Evolutionary conservation across 2,888 invertebrate genomes (phyloP), one percentile per base, ranked within the genome.

Genomic region (Stenotaenia linearis): DNA sequence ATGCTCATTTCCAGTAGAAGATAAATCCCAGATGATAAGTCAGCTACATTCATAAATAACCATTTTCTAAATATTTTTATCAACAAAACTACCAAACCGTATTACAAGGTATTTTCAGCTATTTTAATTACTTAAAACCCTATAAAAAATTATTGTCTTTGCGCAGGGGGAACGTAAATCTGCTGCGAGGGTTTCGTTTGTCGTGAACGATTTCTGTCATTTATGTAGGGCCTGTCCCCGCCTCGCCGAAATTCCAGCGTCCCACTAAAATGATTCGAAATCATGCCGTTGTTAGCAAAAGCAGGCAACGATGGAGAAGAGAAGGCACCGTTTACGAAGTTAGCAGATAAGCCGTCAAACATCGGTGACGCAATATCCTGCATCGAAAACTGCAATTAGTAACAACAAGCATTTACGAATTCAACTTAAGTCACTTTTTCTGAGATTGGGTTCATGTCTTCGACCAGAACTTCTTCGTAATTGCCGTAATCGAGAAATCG

Each of bases 401-500:
- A 28, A 74, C 12, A n/a, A n/a, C 18, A 30, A n/a, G 12, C 12
- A 6, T 74, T 74, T n/a, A 74, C 7, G 18, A 69, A 50, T n/a
- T n/a, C 7, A 50, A n/a, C n/a, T n/a, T 18, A 12, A 28, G 69
- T 32, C 21, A 78, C 78, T 50, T 78, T 78, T 28, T 78, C 78
- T 28, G 78, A 78, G 45, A 78, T 78, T 23, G 94, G 93, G 85
- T 93, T 89, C 85, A 95, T 93, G 86, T 96, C 95, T 15, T 90
- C 88, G 85, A 93, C 91, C 25, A 94, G 89, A 23, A 96, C 93
- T 87, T 96, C 95, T 86, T 96, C 96, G 82, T 92, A 92, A 86
- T 96, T 96, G 69, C 94, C 94, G 86, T 96, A 96, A 78, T 93
- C 95, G 84, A 92, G 89, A 86, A 95, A 96, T 83, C 91, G 90